Evolutionary conservation across 2,888 invertebrate genomes (phyloP), one percentile per base, ranked within the genome.

Genomic region (Chouioia cunea): DNA sequence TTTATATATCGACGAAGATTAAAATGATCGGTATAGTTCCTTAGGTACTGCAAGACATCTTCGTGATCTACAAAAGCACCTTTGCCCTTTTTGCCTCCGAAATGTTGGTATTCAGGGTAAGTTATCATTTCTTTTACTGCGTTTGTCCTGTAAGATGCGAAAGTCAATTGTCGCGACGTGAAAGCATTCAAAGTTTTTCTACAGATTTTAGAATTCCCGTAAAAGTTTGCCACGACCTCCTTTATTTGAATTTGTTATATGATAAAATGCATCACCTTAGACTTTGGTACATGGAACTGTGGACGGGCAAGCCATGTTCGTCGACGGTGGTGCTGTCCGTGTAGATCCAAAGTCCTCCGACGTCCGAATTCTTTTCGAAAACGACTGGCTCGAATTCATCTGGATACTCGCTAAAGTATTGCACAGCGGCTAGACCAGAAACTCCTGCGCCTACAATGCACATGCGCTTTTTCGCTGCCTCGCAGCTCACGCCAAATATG

Each of bases 311-410:
- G 0, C 92, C 93, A 82, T 90, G 87, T 1, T 90, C 88, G 76
- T 93, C 92, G 0, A 84, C 77, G 1, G 91, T 92, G 1, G 88
- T 87, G 20, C 87, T 82, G 4, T 93, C 91, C 6, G 89, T 91
- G 81, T 93, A 94, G 43, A 91, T 87, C 95, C 96, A 96, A 0
- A 93, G 93, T 1, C 96, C 96, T 4, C 95, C 95, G 16, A 94
- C 82, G 63, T 87, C 80, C 15, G 86, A 86, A 0, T 90, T 88
- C 75, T 92, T 91, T 79, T 96, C 95, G 79, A 91, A 94, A 10
- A 92, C 90, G 0, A 87, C 87, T 79, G 89, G 89, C 88, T 89
- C 87, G 70, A 87, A 85, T 52, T 85, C 84, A 0, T 84, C 84
- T 6, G 81, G 78, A 78, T 88, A 86, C 75, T 88, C 86, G 74